Evolutionary conservation across 37 sponge, comb jelly and placozoan species (phyloP).

Genomic region (Haliclona indistincta): DNA sequence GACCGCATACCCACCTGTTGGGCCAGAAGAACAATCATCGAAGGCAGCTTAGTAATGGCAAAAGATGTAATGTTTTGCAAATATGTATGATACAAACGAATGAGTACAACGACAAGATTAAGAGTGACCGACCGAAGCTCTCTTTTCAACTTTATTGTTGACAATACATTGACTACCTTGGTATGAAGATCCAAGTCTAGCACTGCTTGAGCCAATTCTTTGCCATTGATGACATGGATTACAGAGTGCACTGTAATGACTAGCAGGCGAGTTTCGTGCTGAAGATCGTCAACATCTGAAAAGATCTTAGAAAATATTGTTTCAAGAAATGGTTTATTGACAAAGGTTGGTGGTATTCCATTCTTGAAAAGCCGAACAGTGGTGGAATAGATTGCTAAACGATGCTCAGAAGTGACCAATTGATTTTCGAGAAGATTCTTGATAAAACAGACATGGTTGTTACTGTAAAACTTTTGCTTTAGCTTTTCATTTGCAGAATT

Average conservation of each 20-base stretch:
- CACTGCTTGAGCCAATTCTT: no score
- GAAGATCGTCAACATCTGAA: no score
- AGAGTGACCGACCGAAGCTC: neutral
- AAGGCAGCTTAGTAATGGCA: neutral
- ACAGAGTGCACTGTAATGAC: no score
- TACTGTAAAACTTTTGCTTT: conserved; percentile 1
- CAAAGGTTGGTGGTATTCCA: neutral
- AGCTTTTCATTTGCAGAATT: neutral
- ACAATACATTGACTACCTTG: no score
- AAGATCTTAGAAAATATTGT: no score
- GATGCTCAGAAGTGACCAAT: neutral
- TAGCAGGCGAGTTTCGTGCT: no score
- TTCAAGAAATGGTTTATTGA: neutral
- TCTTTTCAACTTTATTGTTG: no score
- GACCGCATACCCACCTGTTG: neutral
- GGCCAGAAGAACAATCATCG: neutral
- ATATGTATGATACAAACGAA: neutral
- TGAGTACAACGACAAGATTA: neutral
- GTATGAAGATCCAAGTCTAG: no score
- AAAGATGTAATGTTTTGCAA: neutral
- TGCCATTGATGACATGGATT: no score
- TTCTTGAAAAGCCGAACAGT: conserved; percentile 29
- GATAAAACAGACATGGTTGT: conserved; percentile 41
- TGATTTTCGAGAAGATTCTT: conserved; percentile 41
- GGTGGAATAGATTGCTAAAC: conserved; percentile 38